phyloP scores from a whole-genome alignment of 2,113 vertebrate species.

The Thalassoma bifasciatum region DNA sequence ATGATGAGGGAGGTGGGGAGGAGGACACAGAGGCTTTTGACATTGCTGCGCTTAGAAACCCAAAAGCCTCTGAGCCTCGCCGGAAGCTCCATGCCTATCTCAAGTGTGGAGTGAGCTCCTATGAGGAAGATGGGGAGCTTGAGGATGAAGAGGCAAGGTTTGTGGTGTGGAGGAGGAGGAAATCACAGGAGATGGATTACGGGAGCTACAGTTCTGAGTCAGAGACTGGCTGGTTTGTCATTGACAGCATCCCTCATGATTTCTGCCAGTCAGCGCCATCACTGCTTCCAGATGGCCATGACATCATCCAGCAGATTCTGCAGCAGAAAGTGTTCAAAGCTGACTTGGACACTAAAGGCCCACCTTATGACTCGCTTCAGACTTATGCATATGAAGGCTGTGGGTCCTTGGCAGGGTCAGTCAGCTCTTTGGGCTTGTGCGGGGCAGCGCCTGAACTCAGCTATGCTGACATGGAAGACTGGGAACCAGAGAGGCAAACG shows the following conservation, averaged over 20 bases:
- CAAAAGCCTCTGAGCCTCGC: constrained; percentile 85
- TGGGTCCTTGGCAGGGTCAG: constrained; percentile 89
- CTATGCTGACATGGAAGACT: constrained; percentile 89
- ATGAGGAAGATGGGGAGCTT: not conserved
- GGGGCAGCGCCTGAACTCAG: constrained; percentile 88
- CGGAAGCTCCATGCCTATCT: constrained; percentile 75
- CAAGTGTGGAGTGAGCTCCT: not conserved
- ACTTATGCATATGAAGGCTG: constrained; percentile 94
- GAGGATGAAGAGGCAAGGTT: constrained; percentile 46
- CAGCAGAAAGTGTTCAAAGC: constrained; percentile 88
- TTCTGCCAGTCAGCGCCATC: constrained; percentile 57
- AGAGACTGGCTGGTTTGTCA: constrained; percentile 50
- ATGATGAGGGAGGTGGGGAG: constrained; percentile 58
- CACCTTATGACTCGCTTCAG: constrained; percentile 94
- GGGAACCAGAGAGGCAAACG: constrained; percentile 89
- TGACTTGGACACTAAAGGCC: constrained; percentile 87
- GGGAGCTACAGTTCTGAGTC: constrained; percentile 43
- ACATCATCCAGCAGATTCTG: constrained; percentile 91
- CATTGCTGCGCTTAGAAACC: constrained; percentile 87
- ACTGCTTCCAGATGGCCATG: constrained; percentile 82
- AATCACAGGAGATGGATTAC: constrained; percentile 6
- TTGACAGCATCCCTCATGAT: constrained; percentile 36
- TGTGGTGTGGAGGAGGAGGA: constrained; percentile 69
- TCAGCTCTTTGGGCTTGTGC: constrained; percentile 91
- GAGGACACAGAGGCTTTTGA: constrained; percentile 64